A percentile compares a stretch with the other conserved stretches of the same genome.
These are phyloP conservation scores for Odontesthes bonariensis DNA, from an alignment of 2,113 vertebrate genomes.

Conservation along the genomic window DNA sequence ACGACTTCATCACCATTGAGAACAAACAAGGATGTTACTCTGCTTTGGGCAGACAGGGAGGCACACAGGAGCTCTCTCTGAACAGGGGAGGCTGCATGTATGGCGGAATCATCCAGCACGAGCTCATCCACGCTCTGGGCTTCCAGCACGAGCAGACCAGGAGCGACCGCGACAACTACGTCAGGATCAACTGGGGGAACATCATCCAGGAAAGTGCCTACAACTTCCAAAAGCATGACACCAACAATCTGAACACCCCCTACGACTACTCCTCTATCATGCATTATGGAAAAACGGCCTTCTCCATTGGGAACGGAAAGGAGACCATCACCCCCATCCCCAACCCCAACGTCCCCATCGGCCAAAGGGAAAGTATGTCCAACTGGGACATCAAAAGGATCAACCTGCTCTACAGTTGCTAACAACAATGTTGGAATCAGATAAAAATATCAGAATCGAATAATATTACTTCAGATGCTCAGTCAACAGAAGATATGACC, in stretches of 20 bases:
- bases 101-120: constrained; percentile 42
- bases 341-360: background rate
- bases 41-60: constrained; percentile 22
- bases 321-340: constrained; percentile 51
- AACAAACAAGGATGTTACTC: constrained; percentile 7
- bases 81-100: constrained; percentile 42
- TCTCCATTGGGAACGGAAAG: background rate
- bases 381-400: constrained; percentile 37
- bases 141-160: constrained; percentile 61
- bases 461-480: background rate
- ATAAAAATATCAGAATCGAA: background rate
- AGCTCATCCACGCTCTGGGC: constrained; percentile 21
- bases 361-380: background rate
- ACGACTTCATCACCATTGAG: constrained; percentile 20
- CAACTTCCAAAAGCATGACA: constrained; percentile 29
- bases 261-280: constrained; percentile 52
- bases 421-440: background rate
- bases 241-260: constrained; percentile 25
- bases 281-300: constrained; percentile 58
- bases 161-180: constrained; percentile 39
- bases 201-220: constrained; percentile 8
- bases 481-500: background rate
- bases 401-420: constrained; percentile 44
- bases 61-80: constrained; percentile 21
- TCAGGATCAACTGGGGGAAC: constrained; percentile 43